phyloP scores from a whole-genome alignment of 2,888 invertebrate species.

The Leistus spinibarbis region DNA sequence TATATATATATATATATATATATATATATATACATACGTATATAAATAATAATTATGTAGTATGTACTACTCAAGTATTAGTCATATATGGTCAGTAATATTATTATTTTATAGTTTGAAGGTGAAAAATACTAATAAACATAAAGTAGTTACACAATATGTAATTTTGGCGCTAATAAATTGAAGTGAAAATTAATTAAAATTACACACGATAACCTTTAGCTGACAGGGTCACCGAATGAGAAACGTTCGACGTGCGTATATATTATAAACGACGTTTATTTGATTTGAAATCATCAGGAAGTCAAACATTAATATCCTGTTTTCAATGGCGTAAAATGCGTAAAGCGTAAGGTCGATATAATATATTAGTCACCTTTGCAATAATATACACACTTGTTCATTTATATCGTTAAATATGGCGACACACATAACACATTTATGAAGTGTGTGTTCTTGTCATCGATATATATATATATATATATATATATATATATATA shows the following conservation, averaged over 20 bases:
- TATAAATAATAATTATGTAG: neutral
- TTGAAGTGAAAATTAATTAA: neutral
- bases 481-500: no score
- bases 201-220: conserved; percentile 3
- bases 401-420: no score
- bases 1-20: neutral
- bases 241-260: neutral
- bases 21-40: neutral
- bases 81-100: neutral
- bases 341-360: neutral
- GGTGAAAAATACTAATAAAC: neutral
- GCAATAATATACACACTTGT: no score
- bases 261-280: neutral
- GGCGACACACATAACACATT: no score
- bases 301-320: neutral
- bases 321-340: neutral
- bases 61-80: neutral
- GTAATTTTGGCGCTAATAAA: neutral
- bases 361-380: no score
- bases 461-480: no score
- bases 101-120: neutral
- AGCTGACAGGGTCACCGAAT: conserved; percentile 20
- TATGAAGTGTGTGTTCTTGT: no score
- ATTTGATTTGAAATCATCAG: neutral
- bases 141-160: neutral